These are phyloP conservation scores for Paramormyrops hopkinsi DNA, from an alignment of 2,797 vertebrate genomes.

Conservation along the genomic window DNA sequence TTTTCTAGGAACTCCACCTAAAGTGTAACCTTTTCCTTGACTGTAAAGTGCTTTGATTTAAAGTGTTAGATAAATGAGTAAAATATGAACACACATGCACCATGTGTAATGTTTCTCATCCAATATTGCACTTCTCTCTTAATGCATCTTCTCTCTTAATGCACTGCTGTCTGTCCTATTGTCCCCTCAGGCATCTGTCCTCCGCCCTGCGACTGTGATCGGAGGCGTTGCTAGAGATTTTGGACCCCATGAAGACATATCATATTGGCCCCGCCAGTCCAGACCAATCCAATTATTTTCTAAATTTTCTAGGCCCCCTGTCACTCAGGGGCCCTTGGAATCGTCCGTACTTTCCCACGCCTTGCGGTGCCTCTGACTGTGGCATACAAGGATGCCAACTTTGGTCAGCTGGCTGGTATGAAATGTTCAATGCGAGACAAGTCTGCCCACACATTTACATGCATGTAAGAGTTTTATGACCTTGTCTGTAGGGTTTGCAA, in stretches of 20 bases:
- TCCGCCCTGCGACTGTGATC: not conserved
- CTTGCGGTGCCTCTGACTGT: too few species aligned
- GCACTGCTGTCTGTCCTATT: not conserved
- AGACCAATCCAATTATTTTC: not conserved
- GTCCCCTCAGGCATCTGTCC: not conserved
- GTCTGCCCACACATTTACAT: not conserved
- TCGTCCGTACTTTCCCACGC: not conserved
- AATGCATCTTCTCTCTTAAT: not conserved
- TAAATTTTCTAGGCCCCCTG: too few species aligned
- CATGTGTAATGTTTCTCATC: not conserved
- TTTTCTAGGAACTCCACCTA: not conserved
- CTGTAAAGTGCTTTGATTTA: not conserved
- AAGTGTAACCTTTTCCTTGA: not conserved
- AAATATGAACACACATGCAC: not conserved
- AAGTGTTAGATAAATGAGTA: not conserved
- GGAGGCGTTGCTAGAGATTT: not conserved
- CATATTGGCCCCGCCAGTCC: not conserved
- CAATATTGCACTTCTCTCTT: not conserved
- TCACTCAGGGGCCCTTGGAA: not conserved
- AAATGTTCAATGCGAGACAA: not conserved
- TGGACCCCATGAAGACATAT: not conserved
- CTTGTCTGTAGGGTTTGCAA: not conserved
- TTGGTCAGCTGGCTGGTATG: not conserved
- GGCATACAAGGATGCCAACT: not conserved
- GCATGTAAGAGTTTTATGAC: not conserved